Conservation (phyloP, 2,888 invertebrate species). For the Cheilosia soror region DNA sequence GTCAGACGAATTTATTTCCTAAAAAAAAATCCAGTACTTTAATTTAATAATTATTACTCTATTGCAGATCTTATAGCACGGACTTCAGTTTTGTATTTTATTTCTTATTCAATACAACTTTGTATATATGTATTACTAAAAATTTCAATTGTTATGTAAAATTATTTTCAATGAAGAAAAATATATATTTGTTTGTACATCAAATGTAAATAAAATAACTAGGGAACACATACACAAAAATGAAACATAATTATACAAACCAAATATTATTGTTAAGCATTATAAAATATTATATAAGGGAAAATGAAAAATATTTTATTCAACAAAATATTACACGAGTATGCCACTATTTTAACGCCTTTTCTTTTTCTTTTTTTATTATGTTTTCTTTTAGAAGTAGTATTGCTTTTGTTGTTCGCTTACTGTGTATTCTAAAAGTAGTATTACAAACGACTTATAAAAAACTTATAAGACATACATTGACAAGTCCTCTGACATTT, state of each 20-base stretch:
- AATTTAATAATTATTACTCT: slow-evolving; percentile 56
- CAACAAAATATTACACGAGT: neutral
- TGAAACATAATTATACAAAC: slow-evolving; percentile 38
- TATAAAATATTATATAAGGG: slow-evolving; percentile 9
- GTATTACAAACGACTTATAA: slow-evolving; percentile 12
- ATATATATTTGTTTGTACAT: slow-evolving; percentile 8
- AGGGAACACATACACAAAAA: slow-evolving; percentile 73
- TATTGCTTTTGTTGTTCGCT: slow-evolving; percentile 34
- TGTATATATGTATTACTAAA: neutral
- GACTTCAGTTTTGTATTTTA: neutral
- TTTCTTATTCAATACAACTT: neutral
- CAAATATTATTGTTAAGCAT: slow-evolving; percentile 20
- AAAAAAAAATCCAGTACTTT: neutral
- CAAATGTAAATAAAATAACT: slow-evolving; percentile 25
- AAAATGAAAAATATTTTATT: neutral
- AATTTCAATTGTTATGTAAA: slow-evolving; percentile 5
- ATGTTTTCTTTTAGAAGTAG: slow-evolving; percentile 12
- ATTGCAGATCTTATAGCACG: slow-evolving; percentile 51
- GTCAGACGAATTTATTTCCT: neutral
- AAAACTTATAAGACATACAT: neutral
- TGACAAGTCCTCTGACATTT: neutral
- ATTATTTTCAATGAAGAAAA: neutral
- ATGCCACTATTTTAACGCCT: neutral
- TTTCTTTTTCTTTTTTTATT: neutral
- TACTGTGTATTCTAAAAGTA: slow-evolving; percentile 23